Base-by-base conservation (phyloP, 2,113 vertebrate genomes). In the Tupaia chinensis region DNA sequence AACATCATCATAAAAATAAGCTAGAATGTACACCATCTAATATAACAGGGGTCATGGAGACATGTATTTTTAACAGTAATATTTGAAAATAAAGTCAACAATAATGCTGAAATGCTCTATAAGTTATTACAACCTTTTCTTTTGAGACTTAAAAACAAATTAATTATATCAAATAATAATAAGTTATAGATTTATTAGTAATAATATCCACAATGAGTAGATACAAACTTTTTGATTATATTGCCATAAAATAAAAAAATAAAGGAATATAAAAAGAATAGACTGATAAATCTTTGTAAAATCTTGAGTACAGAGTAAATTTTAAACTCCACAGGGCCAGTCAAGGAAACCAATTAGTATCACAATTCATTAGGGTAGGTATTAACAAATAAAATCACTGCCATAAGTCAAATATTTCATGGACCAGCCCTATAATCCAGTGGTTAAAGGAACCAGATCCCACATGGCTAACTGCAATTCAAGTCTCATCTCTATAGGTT, bases 1-100 rank as follows among this genome's bases (percentile, higher is more conserved):
- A 89, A 88, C 27, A 92, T 81, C 68, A 78, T 53, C 19, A 74
- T 77, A 91, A 93, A 96, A 95, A 69, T 87, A 89, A 81, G 60
- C 68, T 66, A 70, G 20, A 95, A 72, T 80, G 44, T 34, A 81
- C 61, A 84, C 61, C 76, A n/a, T 60, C 56, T 88, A 70, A 60
- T 32, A 63, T 16, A 15, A 8, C 15, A 92, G 34, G 92, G 32
- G 29, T 66, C 23, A 68, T 56, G 15, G 14, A 29, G 56, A 76
- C 54, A 70, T 87, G 25, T 74, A 77, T 34, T 78, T 85, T 92
- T n/a, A 73, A 90, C 9, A 87, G 27, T 87, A 80, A 70, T 60
- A 81, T 83, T 56, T 97, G 85, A 86, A 90, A 86, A 44, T 72
- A 10, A 80, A 97, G 82, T 79, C 23, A 90, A 53, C 25, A 87